Evolutionary conservation across 2,888 invertebrate species (phyloP), one percentile per base, ranked within the genome.

Genomic region (Phalera bucephala): DNA sequence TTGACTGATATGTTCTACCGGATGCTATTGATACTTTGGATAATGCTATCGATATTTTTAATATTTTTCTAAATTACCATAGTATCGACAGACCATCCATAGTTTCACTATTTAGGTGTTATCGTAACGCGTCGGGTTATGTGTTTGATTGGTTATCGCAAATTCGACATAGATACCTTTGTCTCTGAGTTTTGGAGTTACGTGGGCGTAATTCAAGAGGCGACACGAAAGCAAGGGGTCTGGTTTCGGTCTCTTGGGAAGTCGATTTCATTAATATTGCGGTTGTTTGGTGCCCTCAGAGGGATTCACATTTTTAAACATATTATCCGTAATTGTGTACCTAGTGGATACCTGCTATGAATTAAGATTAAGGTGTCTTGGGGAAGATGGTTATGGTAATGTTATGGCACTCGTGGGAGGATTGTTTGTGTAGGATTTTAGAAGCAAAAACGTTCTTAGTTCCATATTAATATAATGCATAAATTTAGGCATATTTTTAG

Each of bases 211-310:
- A 40, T 45, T 29, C 31, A 45, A 47, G 48, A 42, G 46, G 50
- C 49, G 37, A 37, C 33, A 15, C 66, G 57, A 60, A 52, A 60
- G 51, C 51, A 46, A 58, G 67, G 69, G 76, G 65, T 60, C 63
- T 49, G 12, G 50, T 54, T 63, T 52, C 53, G 20, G 54, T 73
- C 88, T 73, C 85, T 8, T 36, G 85, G 84, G 87, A 82, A 79
- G 77, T 77, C 83, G 79, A 87, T 87, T 87, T 87, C 86, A 87
- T 88, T 88, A 88, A 84, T 83, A 72, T 78, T 74, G 82, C 68
- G 80, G 82, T 80, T 58, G 58, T 56, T 56, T 59, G 58, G 56
- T 55, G 54, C 55, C 57, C 54, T 54, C 57, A 73, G 76, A 74
- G 67, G 61, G 56, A 55, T 66, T 82, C 27, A 73, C 72, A 80